These are phyloP conservation scores for Heliocidaris erythrogramma DNA, from an alignment of 35 echinoderm and acorn worm species.

Conservation along the genomic window DNA sequence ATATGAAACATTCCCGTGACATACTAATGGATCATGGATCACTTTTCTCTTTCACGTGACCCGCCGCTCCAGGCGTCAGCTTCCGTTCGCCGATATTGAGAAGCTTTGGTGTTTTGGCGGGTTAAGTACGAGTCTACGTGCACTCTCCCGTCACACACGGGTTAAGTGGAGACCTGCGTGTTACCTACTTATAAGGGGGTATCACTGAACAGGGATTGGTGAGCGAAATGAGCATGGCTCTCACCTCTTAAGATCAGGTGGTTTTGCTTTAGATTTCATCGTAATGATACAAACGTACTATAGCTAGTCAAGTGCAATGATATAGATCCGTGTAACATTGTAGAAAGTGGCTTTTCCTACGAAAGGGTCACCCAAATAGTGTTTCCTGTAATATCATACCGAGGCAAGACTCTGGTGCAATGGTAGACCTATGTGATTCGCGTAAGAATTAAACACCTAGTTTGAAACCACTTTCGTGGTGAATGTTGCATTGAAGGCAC, in stretches of 20 bases:
- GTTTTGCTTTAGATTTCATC: neutral
- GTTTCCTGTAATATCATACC: neutral
- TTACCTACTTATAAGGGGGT: neutral
- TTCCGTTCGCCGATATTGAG: neutral
- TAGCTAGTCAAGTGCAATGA: neutral
- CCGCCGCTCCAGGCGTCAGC: neutral
- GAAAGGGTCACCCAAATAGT: neutral
- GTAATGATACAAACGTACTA: neutral
- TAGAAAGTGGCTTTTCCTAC: neutral
- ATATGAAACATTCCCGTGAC: neutral
- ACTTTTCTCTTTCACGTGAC: neutral
- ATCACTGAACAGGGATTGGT: neutral
- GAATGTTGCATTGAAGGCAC: too few relatives aligned
- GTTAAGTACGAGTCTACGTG: slow-evolving; percentile 2
- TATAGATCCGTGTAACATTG: neutral
- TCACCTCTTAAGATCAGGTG: neutral
- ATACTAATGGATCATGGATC: neutral
- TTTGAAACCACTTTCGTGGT: too few relatives aligned
- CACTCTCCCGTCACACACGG: neutral
- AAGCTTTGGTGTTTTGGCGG: neutral
- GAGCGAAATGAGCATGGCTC: neutral
- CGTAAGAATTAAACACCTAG: too few relatives aligned
- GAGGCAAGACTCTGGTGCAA: neutral
- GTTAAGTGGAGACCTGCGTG: neutral
- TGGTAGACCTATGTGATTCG: too few relatives aligned